phyloP scores from a whole-genome alignment of 2,888 invertebrate genomes.

The Spodoptera exigua region DNA sequence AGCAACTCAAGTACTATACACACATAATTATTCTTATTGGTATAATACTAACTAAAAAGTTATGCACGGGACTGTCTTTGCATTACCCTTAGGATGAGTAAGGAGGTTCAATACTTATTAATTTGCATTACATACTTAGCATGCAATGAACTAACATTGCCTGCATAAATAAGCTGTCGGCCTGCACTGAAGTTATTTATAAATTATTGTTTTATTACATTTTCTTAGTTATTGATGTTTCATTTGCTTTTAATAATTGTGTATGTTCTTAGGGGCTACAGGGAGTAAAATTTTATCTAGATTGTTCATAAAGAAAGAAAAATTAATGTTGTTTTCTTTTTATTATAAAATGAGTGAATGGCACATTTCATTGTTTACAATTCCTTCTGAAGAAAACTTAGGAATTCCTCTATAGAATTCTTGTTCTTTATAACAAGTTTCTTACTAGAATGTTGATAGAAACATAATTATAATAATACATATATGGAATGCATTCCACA shows the following conservation, averaged over 20 bases:
- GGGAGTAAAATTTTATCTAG: too few relatives aligned
- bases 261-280: too few relatives aligned
- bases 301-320: too few relatives aligned
- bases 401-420: too few relatives aligned
- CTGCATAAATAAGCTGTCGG: slow-evolving; percentile 37
- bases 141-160: slow-evolving; percentile 36
- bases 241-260: too few relatives aligned
- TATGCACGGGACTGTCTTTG: background rate
- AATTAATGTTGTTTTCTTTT: too few relatives aligned
- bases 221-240: slow-evolving; percentile 21
- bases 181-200: slow-evolving; percentile 26
- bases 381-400: background rate
- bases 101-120: slow-evolving; percentile 4
- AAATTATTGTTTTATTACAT: slow-evolving; percentile 25
- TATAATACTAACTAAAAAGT: background rate
- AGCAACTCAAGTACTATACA: too few relatives aligned
- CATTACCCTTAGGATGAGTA: slow-evolving; percentile 5
- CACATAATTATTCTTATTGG: background rate
- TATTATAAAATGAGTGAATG: too few relatives aligned
- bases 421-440: too few relatives aligned
- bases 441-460: too few relatives aligned
- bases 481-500: too few relatives aligned
- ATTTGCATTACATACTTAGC: slow-evolving; percentile 44
- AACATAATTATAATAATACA: too few relatives aligned
- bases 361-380: background rate